Conservation (phyloP, 2,888 invertebrate genomes). For the Netelia inedita region DNA sequence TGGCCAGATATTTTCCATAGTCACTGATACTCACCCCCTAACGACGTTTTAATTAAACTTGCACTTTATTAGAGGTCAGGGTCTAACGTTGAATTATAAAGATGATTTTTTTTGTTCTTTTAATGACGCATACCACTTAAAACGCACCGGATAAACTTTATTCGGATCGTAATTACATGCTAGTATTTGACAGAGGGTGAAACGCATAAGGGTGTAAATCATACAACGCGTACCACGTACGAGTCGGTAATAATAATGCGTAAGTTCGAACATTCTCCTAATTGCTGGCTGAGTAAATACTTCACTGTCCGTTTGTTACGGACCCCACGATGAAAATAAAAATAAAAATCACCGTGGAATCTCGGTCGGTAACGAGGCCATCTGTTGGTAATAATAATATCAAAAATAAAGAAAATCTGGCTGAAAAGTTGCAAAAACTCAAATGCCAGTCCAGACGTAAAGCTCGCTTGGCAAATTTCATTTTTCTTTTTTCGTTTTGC, state of each 20-base stretch:
- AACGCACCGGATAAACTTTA: no score
- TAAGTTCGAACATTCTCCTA: constrained; percentile 20
- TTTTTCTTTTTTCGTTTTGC: not conserved
- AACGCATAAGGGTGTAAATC: constrained; percentile 2
- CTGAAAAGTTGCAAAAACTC: constrained; percentile 3
- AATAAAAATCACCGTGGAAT: not conserved
- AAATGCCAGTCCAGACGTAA: not conserved
- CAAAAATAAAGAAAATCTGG: not conserved
- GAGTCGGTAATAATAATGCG: not conserved
- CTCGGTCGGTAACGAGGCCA: not conserved
- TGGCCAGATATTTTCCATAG: no score
- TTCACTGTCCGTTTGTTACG: constrained; percentile 7
- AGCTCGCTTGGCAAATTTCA: not conserved
- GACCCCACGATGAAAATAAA: not conserved
- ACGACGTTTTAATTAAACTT: no score
- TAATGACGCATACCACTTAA: no score
- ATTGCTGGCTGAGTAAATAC: constrained; percentile 19
- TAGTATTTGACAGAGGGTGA: not conserved
- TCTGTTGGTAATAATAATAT: not conserved
- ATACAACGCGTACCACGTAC: not conserved
- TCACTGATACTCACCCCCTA: no score
- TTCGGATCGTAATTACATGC: not conserved
- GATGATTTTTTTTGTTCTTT: no score
- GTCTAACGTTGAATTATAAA: no score
- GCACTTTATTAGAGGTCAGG: no score